Base-by-base conservation (phyloP, 2,888 invertebrate species). In the Teleiodes luculella region DNA sequence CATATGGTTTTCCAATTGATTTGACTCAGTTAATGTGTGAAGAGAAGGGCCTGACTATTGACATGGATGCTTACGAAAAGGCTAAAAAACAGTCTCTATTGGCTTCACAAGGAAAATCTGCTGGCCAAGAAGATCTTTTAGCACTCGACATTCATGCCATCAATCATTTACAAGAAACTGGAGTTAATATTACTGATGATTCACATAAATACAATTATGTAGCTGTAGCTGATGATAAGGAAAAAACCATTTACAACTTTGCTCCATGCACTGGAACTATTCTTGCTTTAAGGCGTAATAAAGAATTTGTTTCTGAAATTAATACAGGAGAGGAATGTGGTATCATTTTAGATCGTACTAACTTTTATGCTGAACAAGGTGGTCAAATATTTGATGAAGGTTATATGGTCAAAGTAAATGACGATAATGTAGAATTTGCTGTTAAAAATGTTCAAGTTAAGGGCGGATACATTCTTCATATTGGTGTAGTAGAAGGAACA, bases 341-440 rank as follows among this genome's bases (percentile, higher is more conserved):
- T 14, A 86, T 99, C 53, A 88, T 99, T 61, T 88, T 99, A 57
- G 97, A 99, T 78, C 92, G 91, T 69, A 99, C 99, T 0, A 95
- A 92, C 80, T 99, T 99, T 84, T 99, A 99, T 84, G 98, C 99
- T 0, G 99, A 99, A 84, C 97, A 98, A 86, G 99, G 99, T 59
- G 99, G 99, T 11, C 99, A 99, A 89, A 98, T 97, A 69, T 98
- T 93, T 79, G 99, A 99, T 79, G 96, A 96, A 74, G 99, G 99
- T 18, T 97, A 95, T 66, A 91, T 98, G 79, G 94, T 94, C 0
- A 97, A 97, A 89, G 78, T 91, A 5, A 92, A 91, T 55, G 96
- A 97, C 78, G 97, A 97, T 74, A 94, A 93, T 79, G 94, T 94
- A 10, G 98, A 98, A 88, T 95, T 99, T 78, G 92, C 95, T 13